Evolutionary conservation across 2,797 vertebrate species (phyloP).

Genomic region (Coracias cyanogaster): DNA sequence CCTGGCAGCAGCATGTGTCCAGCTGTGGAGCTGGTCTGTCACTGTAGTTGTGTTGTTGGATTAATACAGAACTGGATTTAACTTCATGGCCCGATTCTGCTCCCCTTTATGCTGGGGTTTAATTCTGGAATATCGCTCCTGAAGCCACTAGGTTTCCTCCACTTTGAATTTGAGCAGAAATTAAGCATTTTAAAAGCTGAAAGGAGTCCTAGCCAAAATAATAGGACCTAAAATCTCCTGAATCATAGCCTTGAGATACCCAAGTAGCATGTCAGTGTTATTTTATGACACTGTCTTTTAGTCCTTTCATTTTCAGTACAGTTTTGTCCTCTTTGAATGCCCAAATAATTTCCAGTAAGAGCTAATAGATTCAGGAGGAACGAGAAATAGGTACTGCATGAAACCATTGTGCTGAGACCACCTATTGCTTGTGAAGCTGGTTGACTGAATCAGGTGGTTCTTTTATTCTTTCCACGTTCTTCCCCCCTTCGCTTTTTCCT

Average conservation of each 20-base stretch:
- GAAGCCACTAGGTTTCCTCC: background rate
- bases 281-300: background rate
- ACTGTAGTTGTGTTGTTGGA: background rate
- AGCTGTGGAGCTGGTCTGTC: rapidly evolving
- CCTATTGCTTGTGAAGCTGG: background rate
- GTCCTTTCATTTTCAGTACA: background rate
- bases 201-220: background rate
- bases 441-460: background rate
- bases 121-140: background rate
- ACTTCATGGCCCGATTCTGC: background rate
- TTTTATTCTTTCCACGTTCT: background rate
- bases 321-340: conserved; percentile 13
- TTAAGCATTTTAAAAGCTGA: conserved; percentile 2
- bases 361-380: background rate
- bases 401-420: background rate
- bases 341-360: conserved; percentile 32
- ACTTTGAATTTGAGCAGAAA: background rate
- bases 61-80: background rate
- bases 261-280: background rate
- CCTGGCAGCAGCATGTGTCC: background rate
- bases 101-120: background rate
- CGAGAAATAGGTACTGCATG: background rate
- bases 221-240: background rate
- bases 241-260: background rate
- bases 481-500: background rate